Evolutionary conservation across 2,113 vertebrate species (phyloP).

Genomic region (Neolamprologus toae): DNA sequence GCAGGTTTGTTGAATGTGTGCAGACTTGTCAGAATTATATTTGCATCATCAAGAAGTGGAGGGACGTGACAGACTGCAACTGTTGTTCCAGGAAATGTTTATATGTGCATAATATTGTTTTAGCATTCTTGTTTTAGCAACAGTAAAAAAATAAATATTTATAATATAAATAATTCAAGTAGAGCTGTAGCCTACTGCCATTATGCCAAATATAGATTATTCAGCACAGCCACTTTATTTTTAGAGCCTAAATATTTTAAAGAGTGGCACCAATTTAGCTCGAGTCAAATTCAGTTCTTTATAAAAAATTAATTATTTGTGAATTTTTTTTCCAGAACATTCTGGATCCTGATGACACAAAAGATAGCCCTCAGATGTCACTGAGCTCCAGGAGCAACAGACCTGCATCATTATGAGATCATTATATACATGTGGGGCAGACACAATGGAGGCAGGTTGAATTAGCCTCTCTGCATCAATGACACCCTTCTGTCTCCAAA

Average conservation of each 20-base stretch:
- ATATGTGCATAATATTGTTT: accelerated
- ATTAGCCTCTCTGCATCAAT: not conserved
- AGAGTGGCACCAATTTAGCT: not conserved
- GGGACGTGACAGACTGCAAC: not conserved
- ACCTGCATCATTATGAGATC: not conserved
- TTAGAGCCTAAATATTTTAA: not conserved
- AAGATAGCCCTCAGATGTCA: not conserved
- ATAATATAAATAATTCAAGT: not conserved
- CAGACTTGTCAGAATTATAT: not conserved
- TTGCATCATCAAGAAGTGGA: not conserved
- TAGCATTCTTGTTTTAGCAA: not conserved
- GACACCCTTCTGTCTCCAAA: not conserved
- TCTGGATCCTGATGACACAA: not conserved
- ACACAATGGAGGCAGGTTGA: not conserved
- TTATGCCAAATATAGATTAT: not conserved
- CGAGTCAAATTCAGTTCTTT: not conserved
- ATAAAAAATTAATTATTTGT: not conserved
- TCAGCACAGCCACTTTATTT: not conserved
- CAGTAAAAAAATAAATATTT: not conserved
- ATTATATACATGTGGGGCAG: not conserved
- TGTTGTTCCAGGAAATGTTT: not conserved
- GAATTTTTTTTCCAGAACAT: not conserved
- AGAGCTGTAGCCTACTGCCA: not conserved
- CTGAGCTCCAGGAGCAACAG: not conserved
- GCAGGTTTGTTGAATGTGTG: not conserved